phyloP scores from a whole-genome alignment of 2,888 invertebrate species.

The Lymantria monacha region DNA sequence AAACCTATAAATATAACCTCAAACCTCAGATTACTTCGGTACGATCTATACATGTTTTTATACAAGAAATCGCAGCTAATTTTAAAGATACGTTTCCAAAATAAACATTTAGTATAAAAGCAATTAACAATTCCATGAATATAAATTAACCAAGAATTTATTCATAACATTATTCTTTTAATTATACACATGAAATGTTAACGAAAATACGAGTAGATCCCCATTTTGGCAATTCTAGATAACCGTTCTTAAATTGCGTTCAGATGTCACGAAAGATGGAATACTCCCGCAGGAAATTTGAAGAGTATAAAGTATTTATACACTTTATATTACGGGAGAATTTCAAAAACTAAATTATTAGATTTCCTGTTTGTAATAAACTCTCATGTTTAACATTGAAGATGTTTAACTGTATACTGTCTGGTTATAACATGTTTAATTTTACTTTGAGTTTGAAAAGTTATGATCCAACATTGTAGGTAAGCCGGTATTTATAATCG shows the following conservation, averaged over 20 bases:
- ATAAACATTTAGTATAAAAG: too few relatives aligned
- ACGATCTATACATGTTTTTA: too few relatives aligned
- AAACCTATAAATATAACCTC: too few relatives aligned
- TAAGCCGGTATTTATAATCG: too few relatives aligned
- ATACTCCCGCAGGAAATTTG: conserved; percentile 19
- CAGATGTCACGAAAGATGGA: conserved; percentile 20
- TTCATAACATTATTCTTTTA: background rate
- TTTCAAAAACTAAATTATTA: conserved; percentile 14
- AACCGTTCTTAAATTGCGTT: conserved; percentile 27
- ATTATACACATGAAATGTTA: conserved; percentile 11
- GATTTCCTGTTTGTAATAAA: conserved; percentile 22
- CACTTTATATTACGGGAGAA: conserved; percentile 7
- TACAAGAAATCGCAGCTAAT: too few relatives aligned
- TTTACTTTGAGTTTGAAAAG: background rate
- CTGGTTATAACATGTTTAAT: conserved; percentile 17
- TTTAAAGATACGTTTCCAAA: too few relatives aligned
- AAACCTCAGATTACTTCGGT: too few relatives aligned
- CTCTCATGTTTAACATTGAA: conserved; percentile 13
- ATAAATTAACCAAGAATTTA: background rate
- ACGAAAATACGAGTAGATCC: background rate
- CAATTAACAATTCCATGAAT: too few relatives aligned
- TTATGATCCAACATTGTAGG: too few relatives aligned
- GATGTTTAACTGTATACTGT: conserved; percentile 18
- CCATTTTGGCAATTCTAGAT: background rate
- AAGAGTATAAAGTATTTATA: conserved; percentile 9